Base-by-base conservation (phyloP, 2,797 vertebrate genomes). In the Syndactyla subalaris region DNA sequence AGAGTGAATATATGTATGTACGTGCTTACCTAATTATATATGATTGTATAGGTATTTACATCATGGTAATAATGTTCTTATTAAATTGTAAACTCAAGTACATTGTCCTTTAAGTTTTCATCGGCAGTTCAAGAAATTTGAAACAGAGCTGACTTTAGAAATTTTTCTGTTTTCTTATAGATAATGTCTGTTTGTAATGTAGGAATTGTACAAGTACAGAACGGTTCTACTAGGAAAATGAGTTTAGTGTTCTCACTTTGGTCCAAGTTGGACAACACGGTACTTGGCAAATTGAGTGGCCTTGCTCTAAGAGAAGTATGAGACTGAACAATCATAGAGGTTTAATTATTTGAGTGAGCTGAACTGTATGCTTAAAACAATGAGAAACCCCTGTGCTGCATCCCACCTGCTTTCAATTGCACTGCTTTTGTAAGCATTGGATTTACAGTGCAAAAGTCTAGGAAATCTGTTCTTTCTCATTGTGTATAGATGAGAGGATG, bases 241-340 rank as follows among this genome's bases (percentile, higher is more conserved):
- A 94, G 80, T 85, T 97, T 85, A 95, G 93, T 98, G 96, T 97
- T 97, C 95, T 96, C 77, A 11, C 58, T 76, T 91, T 80, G 83
- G 87, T 87, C 94, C 86, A 90, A 97, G 93, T 75, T 97, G 96
- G 96, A 96, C 95, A 97, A 85, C 96, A 93, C 55, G 5, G 95
- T 96, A 96, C 96, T 97, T 98, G 97, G 95, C 96, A 97, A 96
- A 86, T 89, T 95, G 92, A 95, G 90, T 85, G 75, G 95, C 91
- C 81, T 65, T 63, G 70, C 93, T 93, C 93, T 94, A 96, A 96
- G 94, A 94, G 85, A 95, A 97, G 96, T 95, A 84, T 55, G 88
- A 89, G 80, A 82, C 83, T 92, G 92, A 96, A 92, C 77, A 93
- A 93, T 92, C 88, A 97, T 63, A 97, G 96, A 97, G 93, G 87